Evolutionary conservation across 1,140 invertebrate genomes (phyloP).

Genomic region (Magallana ariakensis): DNA sequence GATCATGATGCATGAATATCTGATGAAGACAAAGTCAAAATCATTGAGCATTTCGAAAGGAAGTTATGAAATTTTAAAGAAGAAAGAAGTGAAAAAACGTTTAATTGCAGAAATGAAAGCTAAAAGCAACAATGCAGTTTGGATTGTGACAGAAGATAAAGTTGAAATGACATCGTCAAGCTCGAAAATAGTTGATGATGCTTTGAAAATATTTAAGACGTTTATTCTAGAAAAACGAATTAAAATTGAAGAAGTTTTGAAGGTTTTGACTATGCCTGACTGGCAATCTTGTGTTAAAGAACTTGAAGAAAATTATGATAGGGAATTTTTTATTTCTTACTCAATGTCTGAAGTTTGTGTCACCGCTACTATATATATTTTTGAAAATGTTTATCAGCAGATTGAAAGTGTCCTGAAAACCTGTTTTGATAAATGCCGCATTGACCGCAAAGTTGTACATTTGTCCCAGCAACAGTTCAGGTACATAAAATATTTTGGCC

Average conservation of each 20-base stretch:
- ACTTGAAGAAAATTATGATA: no score
- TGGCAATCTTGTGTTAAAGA: background rate
- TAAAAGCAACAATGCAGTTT: slow-evolving; percentile 31
- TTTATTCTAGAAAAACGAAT: background rate
- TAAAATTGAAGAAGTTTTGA: background rate
- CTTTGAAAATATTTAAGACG: background rate
- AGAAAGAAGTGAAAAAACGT: slow-evolving; percentile 2
- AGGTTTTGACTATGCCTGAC: background rate
- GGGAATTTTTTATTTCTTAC: no score
- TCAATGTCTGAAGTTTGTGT: background rate
- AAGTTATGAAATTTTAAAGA: slow-evolving; percentile 17
- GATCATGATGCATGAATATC: slow-evolving; percentile 37
- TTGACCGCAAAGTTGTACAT: background rate
- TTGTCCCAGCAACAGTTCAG: background rate
- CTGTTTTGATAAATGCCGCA: background rate
- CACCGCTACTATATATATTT: background rate
- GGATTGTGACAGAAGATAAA: slow-evolving; percentile 15
- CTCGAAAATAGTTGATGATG: background rate
- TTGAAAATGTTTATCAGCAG: background rate
- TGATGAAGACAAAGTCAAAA: background rate
- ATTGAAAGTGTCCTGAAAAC: slow-evolving; percentile 29
- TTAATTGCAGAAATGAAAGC: slow-evolving; percentile 23
- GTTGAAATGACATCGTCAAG: slow-evolving; percentile 22
- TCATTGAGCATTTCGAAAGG: slow-evolving; percentile 40
- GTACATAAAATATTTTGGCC: slow-evolving; percentile 20